Base-by-base conservation (phyloP, 2,888 invertebrate genomes). In the Tubulanus polymorphus region DNA sequence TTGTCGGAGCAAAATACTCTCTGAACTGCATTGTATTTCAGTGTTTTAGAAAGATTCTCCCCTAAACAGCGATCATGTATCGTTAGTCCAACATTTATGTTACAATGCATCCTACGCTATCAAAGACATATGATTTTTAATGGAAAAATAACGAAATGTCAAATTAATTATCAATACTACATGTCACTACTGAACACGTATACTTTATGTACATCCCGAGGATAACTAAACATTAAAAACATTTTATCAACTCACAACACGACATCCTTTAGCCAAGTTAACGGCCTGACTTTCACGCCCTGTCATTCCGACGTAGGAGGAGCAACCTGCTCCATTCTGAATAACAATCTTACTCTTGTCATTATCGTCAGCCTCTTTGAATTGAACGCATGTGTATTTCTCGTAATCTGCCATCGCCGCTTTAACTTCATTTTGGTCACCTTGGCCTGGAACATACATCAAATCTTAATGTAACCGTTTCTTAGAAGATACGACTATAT, bases 221-320 rank as follows among this genome's bases (percentile, higher is more conserved):
- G n/a, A n/a, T n/a, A n/a, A n/a, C n/a, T n/a, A n/a, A n/a, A n/a
- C n/a, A n/a, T n/a, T n/a, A n/a, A 10, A 32, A 32, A 32, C 35
- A 10, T 32, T 10, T 32, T n/a, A 32, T 52, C 6, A 5, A 63
- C 65, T 63, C 60, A 68, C 66, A 25, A 60, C 27, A 54, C 69
- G 56, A 54, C 81, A 81, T 0, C 75, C 73, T 5, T 73, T 73
- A 1, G 79, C 88, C 37, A 90, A 76, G 1, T 87, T 86, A 0
- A 90, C 82, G 5, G 87, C 83, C 74, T 90, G 90, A 8, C 85
- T 83, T 0, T 88, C 88, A n/a, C n/a, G n/a, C 0, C 89, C 89
- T 37, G 83, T 84, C 69, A 85, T 82, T 0, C 89, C 89, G 5
- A 89, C 87, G 68, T 85, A 88, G 0, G 88, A 89, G 84, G 88